Base-by-base conservation (phyloP, 2,888 invertebrate species). In the Leucophenga maculata region DNA sequence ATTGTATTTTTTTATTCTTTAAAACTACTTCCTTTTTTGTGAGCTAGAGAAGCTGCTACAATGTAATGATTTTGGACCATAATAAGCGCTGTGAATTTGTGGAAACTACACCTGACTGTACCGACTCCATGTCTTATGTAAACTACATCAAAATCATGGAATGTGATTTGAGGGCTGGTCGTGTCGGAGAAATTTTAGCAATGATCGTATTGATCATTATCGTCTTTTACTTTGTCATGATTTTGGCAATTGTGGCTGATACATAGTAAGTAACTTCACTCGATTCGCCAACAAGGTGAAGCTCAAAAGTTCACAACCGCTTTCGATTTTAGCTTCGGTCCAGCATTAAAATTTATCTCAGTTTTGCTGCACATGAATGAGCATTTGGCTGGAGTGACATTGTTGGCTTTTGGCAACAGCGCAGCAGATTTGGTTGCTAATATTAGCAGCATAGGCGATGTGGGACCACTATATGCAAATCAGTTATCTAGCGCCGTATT, bases 11-110 rank as follows among this genome's bases (percentile, higher is more conserved):
- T n/a, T n/a, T n/a, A n/a, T n/a, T n/a, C n/a, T n/a, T n/a, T n/a
- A n/a, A n/a, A n/a, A n/a, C n/a, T n/a, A n/a, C n/a, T n/a, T n/a
- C n/a, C n/a, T n/a, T n/a, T n/a, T n/a, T n/a, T n/a, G n/a, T n/a
- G n/a, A n/a, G n/a, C n/a, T n/a, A n/a, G n/a, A n/a, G n/a, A n/a
- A n/a, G n/a, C n/a, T n/a, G n/a, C n/a, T n/a, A n/a, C n/a, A n/a
- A n/a, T n/a, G n/a, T n/a, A n/a, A n/a, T n/a, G n/a, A n/a, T n/a
- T n/a, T n/a, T n/a, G n/a, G n/a, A n/a, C n/a, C n/a, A n/a, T n/a
- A n/a, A n/a, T n/a, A n/a, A 13, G 6, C 55, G 26, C 76, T 91
- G 55, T 14, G 55, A 55, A 14, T 55, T 13, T 55, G 55, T 55
- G 13, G 9, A 22, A 55, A 14, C 26, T 9, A 22, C 55, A 11